A percentile compares a stretch with the other conserved stretches of the same genome.
Evolutionary conservation across 2,113 vertebrate genomes (phyloP).

Genomic region (Turnix velox): DNA sequence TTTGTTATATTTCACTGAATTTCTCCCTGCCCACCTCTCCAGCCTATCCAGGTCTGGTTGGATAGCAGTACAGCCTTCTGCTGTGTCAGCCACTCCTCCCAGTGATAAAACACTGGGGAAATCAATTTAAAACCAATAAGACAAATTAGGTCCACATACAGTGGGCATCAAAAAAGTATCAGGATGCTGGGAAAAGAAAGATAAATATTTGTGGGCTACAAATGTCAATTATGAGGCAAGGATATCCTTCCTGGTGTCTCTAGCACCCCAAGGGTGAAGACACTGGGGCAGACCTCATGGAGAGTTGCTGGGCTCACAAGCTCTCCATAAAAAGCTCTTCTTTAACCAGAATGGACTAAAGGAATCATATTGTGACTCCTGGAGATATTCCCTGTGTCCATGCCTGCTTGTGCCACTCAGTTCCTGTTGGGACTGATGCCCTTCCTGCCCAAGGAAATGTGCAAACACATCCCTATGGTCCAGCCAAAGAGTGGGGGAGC

Average conservation of each 20-base stretch:
- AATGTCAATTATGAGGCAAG: not conserved
- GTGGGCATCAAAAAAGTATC: not conserved
- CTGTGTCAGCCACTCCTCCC: too few species aligned
- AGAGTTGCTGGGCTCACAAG: not conserved
- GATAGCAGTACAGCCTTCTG: too few species aligned
- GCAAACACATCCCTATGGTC: not conserved
- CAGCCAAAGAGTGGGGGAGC: fast-evolving
- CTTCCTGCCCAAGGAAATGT: fast-evolving
- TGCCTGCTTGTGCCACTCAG: fast-evolving
- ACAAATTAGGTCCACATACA: fast-evolving
- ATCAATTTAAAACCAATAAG: not conserved
- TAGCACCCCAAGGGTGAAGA: not conserved
- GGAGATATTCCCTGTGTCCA: fast-evolving
- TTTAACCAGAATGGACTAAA: not conserved
- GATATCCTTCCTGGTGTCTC: not conserved
- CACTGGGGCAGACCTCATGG: not conserved
- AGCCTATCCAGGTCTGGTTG: too few species aligned
- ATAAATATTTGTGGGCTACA: not conserved
- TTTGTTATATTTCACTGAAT: too few species aligned
- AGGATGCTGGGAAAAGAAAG: not conserved
- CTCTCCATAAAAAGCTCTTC: not conserved
- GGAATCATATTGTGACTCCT: fast-evolving
- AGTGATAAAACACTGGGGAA: not conserved
- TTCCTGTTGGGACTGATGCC: not conserved
- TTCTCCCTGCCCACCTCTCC: too few species aligned